These are phyloP conservation scores for Drosophila fuyamai DNA, from an alignment of 1,140 invertebrate genomes.

Conservation along the genomic window DNA sequence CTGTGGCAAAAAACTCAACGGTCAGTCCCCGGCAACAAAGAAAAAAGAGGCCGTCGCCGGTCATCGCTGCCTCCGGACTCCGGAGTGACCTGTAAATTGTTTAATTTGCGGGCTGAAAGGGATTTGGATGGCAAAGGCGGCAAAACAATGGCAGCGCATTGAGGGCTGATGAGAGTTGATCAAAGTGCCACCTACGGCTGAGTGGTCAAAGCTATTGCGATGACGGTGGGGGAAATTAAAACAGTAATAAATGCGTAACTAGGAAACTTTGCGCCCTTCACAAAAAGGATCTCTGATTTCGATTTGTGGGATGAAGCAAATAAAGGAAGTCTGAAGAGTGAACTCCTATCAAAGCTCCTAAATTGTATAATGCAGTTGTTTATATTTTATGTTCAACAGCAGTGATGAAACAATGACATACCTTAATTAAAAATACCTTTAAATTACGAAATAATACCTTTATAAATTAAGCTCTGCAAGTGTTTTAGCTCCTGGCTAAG, in stretches of 20 bases:
- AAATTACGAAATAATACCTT: not conserved
- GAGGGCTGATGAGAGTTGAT: slow-evolving; percentile 19
- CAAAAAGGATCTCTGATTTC: not conserved
- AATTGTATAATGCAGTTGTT: not conserved
- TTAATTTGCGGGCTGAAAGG: slow-evolving; percentile 11
- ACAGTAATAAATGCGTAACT: slow-evolving; percentile 24
- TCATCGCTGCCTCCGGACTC: slow-evolving; percentile 13
- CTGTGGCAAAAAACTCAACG: slow-evolving; percentile 78
- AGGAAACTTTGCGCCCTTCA: not conserved
- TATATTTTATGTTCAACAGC: not conserved
- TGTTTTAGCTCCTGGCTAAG: not conserved
- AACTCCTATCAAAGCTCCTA: not conserved
- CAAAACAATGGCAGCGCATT: slow-evolving; percentile 8
- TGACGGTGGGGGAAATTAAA: slow-evolving; percentile 4
- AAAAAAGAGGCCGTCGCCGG: slow-evolving; percentile 23
- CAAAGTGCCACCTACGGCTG: slow-evolving; percentile 38
- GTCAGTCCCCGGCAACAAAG: slow-evolving; percentile 51
- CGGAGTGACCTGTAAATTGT: slow-evolving; percentile 46
- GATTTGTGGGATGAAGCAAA: no score
- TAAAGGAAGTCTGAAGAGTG: no score
- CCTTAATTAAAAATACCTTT: not conserved
- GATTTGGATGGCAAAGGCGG: slow-evolving; percentile 1
- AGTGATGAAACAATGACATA: not conserved
- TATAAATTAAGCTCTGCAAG: not conserved
- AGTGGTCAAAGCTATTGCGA: slow-evolving; percentile 17